A percentile compares a stretch with the other conserved stretches of the same genome.
Conservation (phyloP, 1,140 invertebrate genomes). For the Colletes latitarsis region DNA sequence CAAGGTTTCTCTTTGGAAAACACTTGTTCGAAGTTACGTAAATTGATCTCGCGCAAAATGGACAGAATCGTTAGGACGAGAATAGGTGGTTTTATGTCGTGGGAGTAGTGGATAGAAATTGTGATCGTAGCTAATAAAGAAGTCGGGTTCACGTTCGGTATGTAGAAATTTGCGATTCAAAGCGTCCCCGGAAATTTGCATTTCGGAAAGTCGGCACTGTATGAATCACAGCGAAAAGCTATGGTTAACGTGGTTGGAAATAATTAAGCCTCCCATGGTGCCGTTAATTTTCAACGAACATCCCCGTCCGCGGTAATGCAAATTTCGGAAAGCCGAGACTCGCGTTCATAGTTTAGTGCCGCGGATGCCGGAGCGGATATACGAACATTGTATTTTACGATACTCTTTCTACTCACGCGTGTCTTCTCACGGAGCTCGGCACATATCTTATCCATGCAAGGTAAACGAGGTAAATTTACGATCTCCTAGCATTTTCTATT, state of each 20-base stretch:
- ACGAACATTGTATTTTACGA: slow-evolving; percentile 48
- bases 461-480: slow-evolving; percentile 64
- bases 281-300: slow-evolving; percentile 27
- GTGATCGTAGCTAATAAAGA: neutral
- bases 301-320: slow-evolving; percentile 29
- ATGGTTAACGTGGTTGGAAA: neutral
- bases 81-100: no score
- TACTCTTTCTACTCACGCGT: slow-evolving; percentile 36
- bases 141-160: neutral
- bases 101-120: neutral
- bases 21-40: neutral
- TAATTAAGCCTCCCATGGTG: slow-evolving; percentile 31
- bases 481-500: slow-evolving; percentile 46
- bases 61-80: neutral
- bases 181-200: slow-evolving; percentile 14
- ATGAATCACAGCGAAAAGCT: neutral
- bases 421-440: slow-evolving; percentile 50
- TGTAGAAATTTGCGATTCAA: slow-evolving; percentile 10
- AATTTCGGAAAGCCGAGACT: slow-evolving; percentile 37
- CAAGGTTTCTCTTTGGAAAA: no score
- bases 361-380: slow-evolving; percentile 22
- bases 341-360: neutral
- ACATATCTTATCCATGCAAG: slow-evolving; percentile 63
- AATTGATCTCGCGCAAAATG: neutral
- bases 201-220: slow-evolving; percentile 4